Evolutionary conservation across 2,797 vertebrate genomes (phyloP).

Genomic region (Tenualosa thibaudeaui): DNA sequence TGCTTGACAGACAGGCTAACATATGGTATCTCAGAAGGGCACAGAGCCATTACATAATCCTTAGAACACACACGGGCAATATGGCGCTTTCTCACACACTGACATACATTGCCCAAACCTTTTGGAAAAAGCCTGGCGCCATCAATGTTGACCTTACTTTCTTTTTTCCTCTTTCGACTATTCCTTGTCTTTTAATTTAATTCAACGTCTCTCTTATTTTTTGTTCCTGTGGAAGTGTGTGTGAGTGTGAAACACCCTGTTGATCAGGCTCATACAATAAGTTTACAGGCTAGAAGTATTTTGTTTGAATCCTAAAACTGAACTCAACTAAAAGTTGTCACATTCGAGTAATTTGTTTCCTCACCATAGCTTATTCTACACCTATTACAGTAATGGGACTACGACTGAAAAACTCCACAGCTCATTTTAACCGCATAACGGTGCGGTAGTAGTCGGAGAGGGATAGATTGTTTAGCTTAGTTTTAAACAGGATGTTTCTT

Average conservation of each 20-base stretch:
- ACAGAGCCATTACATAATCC: conserved; percentile 48
- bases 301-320: background rate
- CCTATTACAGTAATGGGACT: no score
- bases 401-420: no score
- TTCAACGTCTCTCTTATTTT: background rate
- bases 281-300: background rate
- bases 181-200: background rate
- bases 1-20: conserved; percentile 46
- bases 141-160: background rate
- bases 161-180: background rate
- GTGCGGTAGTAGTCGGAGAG: background rate
- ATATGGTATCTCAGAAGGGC: conserved; percentile 51
- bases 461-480: no score
- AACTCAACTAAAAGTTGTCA: background rate
- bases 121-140: background rate
- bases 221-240: background rate
- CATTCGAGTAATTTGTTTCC: background rate
- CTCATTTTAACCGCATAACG: background rate
- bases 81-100: conserved; percentile 43
- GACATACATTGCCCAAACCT: conserved; percentile 28
- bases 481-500: no score
- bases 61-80: conserved; percentile 51
- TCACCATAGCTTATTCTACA: background rate
- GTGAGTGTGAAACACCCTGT: background rate
- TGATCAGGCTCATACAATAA: background rate